Conservation (phyloP, 1,140 invertebrate species). For the Ridgeia piscesae region DNA sequence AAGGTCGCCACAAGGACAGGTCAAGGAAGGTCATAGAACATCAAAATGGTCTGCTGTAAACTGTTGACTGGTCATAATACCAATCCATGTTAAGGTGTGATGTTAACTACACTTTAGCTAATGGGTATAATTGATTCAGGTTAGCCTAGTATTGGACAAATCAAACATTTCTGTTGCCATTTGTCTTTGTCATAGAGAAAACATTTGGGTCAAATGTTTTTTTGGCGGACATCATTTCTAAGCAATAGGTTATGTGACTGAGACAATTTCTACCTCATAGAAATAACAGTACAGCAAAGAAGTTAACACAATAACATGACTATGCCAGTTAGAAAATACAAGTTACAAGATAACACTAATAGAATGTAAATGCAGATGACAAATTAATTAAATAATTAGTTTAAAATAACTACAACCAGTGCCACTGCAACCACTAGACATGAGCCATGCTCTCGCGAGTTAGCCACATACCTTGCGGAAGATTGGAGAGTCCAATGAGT, state of each 20-base stretch:
- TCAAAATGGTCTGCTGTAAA: background rate
- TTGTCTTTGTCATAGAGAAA: no score
- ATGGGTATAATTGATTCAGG: no score
- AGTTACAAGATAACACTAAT: no score
- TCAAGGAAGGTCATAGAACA: background rate
- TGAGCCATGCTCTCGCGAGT: background rate
- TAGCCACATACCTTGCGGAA: constrained; percentile 43
- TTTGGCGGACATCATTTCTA: no score
- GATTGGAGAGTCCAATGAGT: constrained; percentile 45
- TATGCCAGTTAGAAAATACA: no score
- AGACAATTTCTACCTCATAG: background rate
- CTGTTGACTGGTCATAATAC: background rate
- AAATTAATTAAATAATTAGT: background rate
- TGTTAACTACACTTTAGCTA: background rate
- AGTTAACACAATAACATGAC: no score
- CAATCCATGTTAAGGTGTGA: background rate
- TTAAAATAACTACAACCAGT: background rate
- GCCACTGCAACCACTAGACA: background rate
- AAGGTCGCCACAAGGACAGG: background rate
- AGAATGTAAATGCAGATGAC: background rate
- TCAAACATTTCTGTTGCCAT: no score
- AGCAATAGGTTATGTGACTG: no score
- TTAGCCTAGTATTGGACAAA: no score
- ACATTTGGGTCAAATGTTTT: no score
- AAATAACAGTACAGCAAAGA: background rate